Percentiles rank a stretch among this genome's conserved stretches.
These are phyloP conservation scores for Pocillopora grandis DNA, from an alignment of 92 coral and sea anemone genomes.

Conservation along the genomic window DNA sequence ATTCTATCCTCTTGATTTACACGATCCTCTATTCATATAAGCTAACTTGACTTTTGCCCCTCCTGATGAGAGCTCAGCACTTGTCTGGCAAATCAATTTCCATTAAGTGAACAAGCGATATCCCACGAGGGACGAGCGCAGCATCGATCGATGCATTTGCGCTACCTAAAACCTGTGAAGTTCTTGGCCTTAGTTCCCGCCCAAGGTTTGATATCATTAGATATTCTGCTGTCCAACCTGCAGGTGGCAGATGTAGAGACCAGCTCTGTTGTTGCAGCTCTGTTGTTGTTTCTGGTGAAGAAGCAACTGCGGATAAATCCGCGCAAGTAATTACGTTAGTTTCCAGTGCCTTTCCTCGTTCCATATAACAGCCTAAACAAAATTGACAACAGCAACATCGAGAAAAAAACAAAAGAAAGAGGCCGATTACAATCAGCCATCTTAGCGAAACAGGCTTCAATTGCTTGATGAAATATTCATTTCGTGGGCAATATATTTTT, in stretches of 20 bases:
- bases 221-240: constrained; percentile 59
- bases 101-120: constrained; percentile 85
- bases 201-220: constrained; percentile 58
- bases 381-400: no score
- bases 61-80: constrained; percentile 68
- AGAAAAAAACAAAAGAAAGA: no score
- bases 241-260: constrained; percentile 43
- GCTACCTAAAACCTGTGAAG: constrained; percentile 81
- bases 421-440: no score
- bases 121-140: constrained; percentile 89
- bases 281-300: constrained; percentile 32
- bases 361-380: no score
- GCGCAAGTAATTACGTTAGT: not conserved
- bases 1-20: no score
- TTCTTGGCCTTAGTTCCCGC: constrained; percentile 57
- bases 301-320: constrained; percentile 35
- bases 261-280: constrained; percentile 17
- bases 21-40: constrained; percentile 78
- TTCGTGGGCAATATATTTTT: no score
- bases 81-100: constrained; percentile 90
- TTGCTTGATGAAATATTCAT: no score
- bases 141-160: constrained; percentile 85
- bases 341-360: no score
- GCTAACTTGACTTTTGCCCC: constrained; percentile 84
- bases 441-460: no score